These are phyloP conservation scores for Enoplosus armatus DNA, from an alignment of 2,797 vertebrate genomes.

Conservation along the genomic window DNA sequence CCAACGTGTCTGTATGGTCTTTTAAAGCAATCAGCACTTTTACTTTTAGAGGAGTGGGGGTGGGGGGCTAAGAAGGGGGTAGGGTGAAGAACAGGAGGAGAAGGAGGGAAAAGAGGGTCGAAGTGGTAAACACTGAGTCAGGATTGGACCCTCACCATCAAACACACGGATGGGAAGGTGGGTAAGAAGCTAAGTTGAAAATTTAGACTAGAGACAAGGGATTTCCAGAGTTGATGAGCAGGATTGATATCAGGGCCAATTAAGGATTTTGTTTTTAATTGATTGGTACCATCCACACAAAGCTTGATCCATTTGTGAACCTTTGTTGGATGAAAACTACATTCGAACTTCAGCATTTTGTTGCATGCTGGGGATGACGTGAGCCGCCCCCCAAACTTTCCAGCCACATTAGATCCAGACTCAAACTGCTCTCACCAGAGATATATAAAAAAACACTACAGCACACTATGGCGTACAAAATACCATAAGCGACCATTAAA, in stretches of 20 bases:
- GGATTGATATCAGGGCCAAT: neutral
- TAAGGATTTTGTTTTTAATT: conserved; percentile 7
- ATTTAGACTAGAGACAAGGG: neutral
- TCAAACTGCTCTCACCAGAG: conserved; percentile 2
- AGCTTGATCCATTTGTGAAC: neutral
- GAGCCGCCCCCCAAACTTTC: neutral
- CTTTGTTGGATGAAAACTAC: conserved; percentile 9
- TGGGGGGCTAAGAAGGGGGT: conserved; percentile 7
- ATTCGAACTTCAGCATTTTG: conserved; percentile 6
- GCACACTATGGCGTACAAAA: neutral
- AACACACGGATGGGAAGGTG: conserved; percentile 39
- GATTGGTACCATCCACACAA: neutral
- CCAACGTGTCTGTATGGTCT: conserved; percentile 75
- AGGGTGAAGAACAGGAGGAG: conserved; percentile 29
- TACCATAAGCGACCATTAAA: neutral
- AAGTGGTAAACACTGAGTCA: conserved; percentile 68
- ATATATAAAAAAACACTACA: conserved; percentile 15
- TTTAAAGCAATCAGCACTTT: conserved; percentile 82
- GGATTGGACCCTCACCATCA: conserved; percentile 58
- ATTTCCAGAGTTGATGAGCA: neutral
- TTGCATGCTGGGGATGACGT: conserved; percentile 13
- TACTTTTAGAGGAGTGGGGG: conserved; percentile 67
- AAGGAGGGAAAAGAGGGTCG: conserved; percentile 27
- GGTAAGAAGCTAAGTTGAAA: conserved; percentile 7
- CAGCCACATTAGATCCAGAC: neutral